These are phyloP conservation scores for Papilio machaon DNA, from an alignment of 1,140 invertebrate genomes.

Conservation along the genomic window DNA sequence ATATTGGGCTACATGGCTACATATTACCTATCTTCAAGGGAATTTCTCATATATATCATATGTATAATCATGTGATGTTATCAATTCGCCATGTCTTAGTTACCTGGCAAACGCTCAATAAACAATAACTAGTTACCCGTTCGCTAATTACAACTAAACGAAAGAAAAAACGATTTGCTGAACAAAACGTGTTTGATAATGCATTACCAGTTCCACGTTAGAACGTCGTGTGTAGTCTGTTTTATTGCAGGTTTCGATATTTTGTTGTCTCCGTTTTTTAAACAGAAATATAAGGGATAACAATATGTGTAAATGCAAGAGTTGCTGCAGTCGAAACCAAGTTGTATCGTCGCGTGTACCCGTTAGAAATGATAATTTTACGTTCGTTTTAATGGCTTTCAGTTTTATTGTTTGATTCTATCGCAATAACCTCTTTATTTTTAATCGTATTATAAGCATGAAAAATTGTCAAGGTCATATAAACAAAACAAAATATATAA, in stretches of 20 bases:
- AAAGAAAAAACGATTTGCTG: constrained; percentile 8
- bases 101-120: not conserved
- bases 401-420: constrained; percentile 8
- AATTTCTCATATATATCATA: constrained; percentile 7
- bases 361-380: not conserved
- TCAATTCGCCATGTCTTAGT: constrained; percentile 12
- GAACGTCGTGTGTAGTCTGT: too few species aligned
- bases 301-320: too few species aligned
- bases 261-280: too few species aligned
- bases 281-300: too few species aligned
- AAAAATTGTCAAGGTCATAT: not conserved
- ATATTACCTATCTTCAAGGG: not conserved
- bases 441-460: not conserved
- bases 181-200: constrained; percentile 7
- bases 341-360: not conserved
- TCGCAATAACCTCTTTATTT: not conserved
- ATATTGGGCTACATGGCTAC: not conserved
- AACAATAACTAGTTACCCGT: constrained; percentile 1
- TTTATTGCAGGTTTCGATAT: too few species aligned
- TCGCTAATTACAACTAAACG: not conserved
- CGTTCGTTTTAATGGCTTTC: not conserved
- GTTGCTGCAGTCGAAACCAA: too few species aligned
- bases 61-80: not conserved
- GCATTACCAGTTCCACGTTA: not conserved
- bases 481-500: not conserved